phyloP scores from a whole-genome alignment of 2,797 vertebrate genomes.

The Pangasius mekongensis region DNA sequence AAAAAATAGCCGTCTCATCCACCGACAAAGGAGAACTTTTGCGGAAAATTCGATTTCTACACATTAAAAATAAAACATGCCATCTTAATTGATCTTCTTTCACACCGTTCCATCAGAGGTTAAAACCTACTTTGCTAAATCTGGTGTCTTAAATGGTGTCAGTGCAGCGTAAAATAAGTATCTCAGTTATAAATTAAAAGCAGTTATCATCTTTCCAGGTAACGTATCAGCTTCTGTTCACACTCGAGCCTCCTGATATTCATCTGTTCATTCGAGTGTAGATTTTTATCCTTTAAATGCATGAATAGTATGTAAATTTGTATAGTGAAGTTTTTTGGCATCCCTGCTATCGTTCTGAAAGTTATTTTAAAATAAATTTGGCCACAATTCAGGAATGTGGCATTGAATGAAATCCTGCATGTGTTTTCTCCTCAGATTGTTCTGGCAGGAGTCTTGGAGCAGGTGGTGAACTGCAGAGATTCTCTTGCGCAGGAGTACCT shows the following conservation, averaged over 20 bases:
- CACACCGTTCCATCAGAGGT: neutral
- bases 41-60: neutral
- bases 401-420: neutral
- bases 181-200: neutral
- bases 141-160: neutral
- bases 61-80: neutral
- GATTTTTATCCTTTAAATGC: neutral
- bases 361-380: neutral
- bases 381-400: neutral
- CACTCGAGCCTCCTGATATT: neutral
- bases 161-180: neutral
- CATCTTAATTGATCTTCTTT: neutral
- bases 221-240: neutral
- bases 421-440: constrained; percentile 80
- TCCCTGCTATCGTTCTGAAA: neutral
- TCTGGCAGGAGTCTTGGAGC: constrained; percentile 92
- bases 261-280: neutral
- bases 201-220: neutral
- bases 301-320: neutral
- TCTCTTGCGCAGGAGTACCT: constrained; percentile 97
- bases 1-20: too few species aligned
- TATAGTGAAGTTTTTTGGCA: neutral
- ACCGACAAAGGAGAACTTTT: neutral
- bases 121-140: neutral
- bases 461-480: constrained; percentile 98